These are phyloP conservation scores for Girardinus metallicus DNA, from an alignment of 2,797 vertebrate genomes.

Conservation along the genomic window DNA sequence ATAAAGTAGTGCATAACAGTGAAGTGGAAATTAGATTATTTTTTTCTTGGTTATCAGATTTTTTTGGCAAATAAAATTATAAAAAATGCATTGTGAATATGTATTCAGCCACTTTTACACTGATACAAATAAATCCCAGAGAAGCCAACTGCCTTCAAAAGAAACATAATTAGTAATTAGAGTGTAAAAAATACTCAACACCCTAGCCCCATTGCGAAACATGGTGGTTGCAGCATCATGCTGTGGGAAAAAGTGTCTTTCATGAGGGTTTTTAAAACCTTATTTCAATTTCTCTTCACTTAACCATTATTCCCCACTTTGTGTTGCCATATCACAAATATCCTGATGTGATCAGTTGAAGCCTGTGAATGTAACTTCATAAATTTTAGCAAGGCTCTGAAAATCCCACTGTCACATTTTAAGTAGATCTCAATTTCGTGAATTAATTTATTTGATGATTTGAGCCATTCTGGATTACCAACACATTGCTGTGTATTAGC, in stretches of 20 bases:
- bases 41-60: background rate
- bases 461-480: slow-evolving; percentile 28
- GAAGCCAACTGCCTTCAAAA: background rate
- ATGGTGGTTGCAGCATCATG: background rate
- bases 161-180: background rate
- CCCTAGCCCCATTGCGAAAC: background rate
- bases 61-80: background rate
- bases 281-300: background rate
- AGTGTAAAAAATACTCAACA: background rate
- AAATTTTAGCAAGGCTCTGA: background rate
- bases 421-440: slow-evolving; percentile 11
- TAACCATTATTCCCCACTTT: background rate
- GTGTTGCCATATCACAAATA: background rate
- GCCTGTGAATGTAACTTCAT: background rate
- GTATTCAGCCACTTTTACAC: background rate
- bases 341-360: background rate
- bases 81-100: background rate
- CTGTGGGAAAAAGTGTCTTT: background rate
- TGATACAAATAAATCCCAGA: background rate
- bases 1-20: background rate
- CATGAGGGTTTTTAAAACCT: background rate
- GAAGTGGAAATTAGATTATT: background rate
- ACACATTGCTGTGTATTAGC: slow-evolving; percentile 16
- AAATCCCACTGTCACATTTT: background rate
- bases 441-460: slow-evolving; percentile 47